Evolutionary conservation across 2,797 vertebrate genomes (phyloP).

Genomic region (Enteromius anoplus): DNA sequence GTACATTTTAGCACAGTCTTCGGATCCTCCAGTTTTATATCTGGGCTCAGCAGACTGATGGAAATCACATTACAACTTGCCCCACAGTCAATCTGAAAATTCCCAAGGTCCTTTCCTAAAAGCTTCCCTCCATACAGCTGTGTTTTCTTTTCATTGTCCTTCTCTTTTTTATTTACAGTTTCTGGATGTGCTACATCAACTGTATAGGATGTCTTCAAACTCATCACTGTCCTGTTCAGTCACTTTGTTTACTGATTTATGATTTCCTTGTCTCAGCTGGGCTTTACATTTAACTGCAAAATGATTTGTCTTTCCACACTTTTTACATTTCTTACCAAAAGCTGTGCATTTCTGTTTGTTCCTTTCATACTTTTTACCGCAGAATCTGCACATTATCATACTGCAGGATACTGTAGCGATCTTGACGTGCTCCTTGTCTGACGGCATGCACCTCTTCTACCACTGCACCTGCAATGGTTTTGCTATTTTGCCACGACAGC

Average conservation of each 20-base stretch:
- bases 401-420: neutral
- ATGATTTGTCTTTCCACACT: neutral
- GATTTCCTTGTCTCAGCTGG: neutral
- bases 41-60: constrained; percentile 15
- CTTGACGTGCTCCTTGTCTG: neutral
- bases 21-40: constrained; percentile 19
- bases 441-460: constrained; percentile 19
- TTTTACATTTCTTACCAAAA: neutral
- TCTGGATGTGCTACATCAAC: neutral
- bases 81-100: constrained; percentile 13
- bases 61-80: constrained; percentile 33
- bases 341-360: neutral
- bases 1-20: too few species aligned
- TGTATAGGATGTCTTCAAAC: neutral
- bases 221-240: neutral
- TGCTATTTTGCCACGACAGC: constrained; percentile 46
- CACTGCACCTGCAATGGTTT: constrained; percentile 22
- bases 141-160: neutral
- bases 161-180: neutral
- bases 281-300: constrained; percentile 6
- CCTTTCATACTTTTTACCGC: too few species aligned
- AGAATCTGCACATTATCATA: constrained; percentile 7
- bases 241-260: constrained; percentile 5
- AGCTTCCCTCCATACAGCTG: too few species aligned
- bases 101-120: constrained; percentile 34